Percentiles rank a stretch among this genome's conserved stretches.
phyloP scores from a whole-genome alignment of 2,888 invertebrate genomes.

The Lasioglossum figueresi region DNA sequence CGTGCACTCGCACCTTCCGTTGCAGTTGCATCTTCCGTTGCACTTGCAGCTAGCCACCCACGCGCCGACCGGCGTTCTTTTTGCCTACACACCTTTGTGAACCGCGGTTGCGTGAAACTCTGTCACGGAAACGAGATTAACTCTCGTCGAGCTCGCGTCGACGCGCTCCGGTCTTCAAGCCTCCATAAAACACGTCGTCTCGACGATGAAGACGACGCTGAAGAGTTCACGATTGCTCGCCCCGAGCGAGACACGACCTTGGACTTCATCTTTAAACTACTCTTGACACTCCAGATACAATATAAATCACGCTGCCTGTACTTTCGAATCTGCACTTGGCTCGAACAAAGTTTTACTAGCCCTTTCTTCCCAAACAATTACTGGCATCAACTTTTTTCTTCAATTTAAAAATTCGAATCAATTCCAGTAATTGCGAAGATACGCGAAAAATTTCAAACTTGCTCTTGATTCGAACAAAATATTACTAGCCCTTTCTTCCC shows the following conservation, averaged over 20 bases:
- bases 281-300: not conserved
- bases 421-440: no score
- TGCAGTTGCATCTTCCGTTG: not conserved
- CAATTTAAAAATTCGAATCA: no score
- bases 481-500: no score
- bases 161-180: not conserved
- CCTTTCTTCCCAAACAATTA: not conserved
- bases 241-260: not conserved
- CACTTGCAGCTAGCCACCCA: conserved; percentile 4
- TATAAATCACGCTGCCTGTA: not conserved
- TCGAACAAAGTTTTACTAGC: not conserved
- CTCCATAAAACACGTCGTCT: not conserved
- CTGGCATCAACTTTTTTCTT: not conserved
- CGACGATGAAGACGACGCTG: not conserved
- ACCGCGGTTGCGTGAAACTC: not conserved
- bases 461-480: no score
- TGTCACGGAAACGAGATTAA: conserved; percentile 8
- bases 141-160: not conserved
- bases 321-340: no score
- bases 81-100: not conserved
- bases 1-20: not conserved
- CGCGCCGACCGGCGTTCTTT: not conserved
- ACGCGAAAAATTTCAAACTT: no score
- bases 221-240: not conserved
- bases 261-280: not conserved